Evolutionary conservation across 2,797 vertebrate genomes (phyloP), one percentile per base, ranked within the genome.

Genomic region (Nyctalus aviator): DNA sequence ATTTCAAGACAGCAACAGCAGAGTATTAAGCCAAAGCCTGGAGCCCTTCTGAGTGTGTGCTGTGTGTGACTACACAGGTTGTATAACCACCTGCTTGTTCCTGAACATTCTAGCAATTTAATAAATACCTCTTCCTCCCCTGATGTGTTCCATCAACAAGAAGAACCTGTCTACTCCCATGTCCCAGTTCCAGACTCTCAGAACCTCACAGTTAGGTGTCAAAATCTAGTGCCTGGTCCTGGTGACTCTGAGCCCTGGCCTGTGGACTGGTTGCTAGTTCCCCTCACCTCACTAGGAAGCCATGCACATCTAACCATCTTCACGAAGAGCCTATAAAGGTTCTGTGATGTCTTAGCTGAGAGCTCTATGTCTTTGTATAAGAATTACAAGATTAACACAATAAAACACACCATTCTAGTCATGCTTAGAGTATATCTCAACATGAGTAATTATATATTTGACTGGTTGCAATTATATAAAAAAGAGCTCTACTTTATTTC

Each of bases 1-100:
- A 44, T 57, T 68, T 91, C 46, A 73, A 78, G 55, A 50, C 6
- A 87, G n/a, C 13, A 48, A 23, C 0, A 48, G 37, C 7, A 57
- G 35, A 75, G 18, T 15, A 15, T 50, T 41, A 57, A 75, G 21
- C 25, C 37, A 62, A 88, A 75, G 11, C 20, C 3, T 23, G 14
- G 18, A 59, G 14, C 18, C 20, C 59, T 81, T 62, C 27, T 78
- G 57, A 53, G 35, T 9, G 0, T 44, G 17, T 15, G 11, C 1
- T 25, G 53, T 46, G 5, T 41, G 37, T 30, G 30, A 18, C 18
- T 27, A 11, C 4, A 46, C 15, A 12, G 25, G 6, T 13, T 7
- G 5, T 9, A 13, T 12, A 2, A 0, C 6, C 23, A 11, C 0
- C 1, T 62, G 13, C 30, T 18, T 1, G 1, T 8, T 21, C 37